phyloP scores from a whole-genome alignment of 92 coral and sea anemone species.

The Virgularia gustaviana region DNA sequence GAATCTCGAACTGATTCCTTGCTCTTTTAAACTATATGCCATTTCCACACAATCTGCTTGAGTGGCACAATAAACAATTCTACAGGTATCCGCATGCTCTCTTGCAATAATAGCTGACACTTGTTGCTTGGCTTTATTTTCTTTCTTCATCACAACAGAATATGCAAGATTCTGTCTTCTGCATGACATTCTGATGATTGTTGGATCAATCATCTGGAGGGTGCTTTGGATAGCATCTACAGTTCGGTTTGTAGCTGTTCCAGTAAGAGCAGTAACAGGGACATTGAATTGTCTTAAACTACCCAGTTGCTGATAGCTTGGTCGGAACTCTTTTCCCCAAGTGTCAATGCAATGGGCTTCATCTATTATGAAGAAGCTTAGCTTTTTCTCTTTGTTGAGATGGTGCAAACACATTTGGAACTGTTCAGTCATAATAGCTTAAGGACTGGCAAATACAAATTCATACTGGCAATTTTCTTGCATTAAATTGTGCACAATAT shows the following conservation, averaged over 20 bases:
- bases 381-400: background rate
- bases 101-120: constrained; percentile 17
- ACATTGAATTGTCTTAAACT: constrained; percentile 6
- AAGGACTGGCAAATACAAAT: constrained; percentile 39
- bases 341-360: constrained; percentile 42
- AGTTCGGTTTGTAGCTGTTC: constrained; percentile 40
- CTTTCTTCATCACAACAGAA: constrained; percentile 28
- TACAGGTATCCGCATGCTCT: constrained; percentile 31
- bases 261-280: constrained; percentile 39
- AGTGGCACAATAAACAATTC: constrained; percentile 37
- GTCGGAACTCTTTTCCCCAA: constrained; percentile 43
- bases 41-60: constrained; percentile 41
- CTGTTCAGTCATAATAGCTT: constrained; percentile 33
- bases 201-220: constrained; percentile 25
- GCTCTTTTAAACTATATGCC: constrained; percentile 34
- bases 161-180: constrained; percentile 27
- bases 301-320: constrained; percentile 28
- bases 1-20: constrained; percentile 17
- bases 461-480: constrained; percentile 33
- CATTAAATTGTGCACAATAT: constrained; percentile 29
- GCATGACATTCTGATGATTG: constrained; percentile 22
- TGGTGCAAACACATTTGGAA: constrained; percentile 24
- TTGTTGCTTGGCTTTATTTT: constrained; percentile 35
- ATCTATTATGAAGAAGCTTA: constrained; percentile 3
- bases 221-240: background rate